Evolutionary conservation across 2,113 vertebrate genomes (phyloP), one percentile per base, ranked within the genome.

Genomic region (Xyliphius kryptos): DNA sequence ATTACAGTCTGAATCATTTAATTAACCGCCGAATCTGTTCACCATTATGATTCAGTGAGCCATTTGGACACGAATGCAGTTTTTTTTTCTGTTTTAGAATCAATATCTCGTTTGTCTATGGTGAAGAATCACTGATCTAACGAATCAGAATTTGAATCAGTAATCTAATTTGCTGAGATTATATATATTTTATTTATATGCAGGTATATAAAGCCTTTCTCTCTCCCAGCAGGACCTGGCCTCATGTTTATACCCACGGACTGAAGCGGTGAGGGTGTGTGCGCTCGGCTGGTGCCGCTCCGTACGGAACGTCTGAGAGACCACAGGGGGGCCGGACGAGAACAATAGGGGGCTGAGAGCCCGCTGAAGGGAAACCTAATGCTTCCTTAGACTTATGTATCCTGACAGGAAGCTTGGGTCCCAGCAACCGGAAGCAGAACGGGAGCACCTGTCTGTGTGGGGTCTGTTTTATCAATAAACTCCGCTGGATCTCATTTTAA

Each of bases 381-480:
- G 57, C 62, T 73, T 69, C 63, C 68, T 53, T 22, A 54, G 16
- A 3, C 68, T 72, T 40, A 58, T 46, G 62, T 52, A 66, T 74
- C 70, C 70, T 67, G 68, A 65, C 64, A 72, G 77, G 73, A 77
- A 76, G 59, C 43, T 55, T 49, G 52, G 52, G 57, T 66, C 70
- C 60, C 16, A 38, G 26, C 40, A 38, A 56, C 69, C 58, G 68
- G 66, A 75, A 73, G 50, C 52, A 22, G 55, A 63, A 61, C 48
- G 37, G 26, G 51, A 71, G 56, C 52, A 77, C 75, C 73, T 67
- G 64, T 52, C 41, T 63, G 36, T 64, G 15, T 55, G 53, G 19
- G 51, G 20, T 58, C 38, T 63, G 5, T 10, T n/a, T 38, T 6
- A 20, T n/a, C 19, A 56, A 41, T 13, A 5, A 32, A 32, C 26